These are phyloP conservation scores for Bellardia pandia DNA, from an alignment of 2,888 invertebrate species.

Conservation along the genomic window DNA sequence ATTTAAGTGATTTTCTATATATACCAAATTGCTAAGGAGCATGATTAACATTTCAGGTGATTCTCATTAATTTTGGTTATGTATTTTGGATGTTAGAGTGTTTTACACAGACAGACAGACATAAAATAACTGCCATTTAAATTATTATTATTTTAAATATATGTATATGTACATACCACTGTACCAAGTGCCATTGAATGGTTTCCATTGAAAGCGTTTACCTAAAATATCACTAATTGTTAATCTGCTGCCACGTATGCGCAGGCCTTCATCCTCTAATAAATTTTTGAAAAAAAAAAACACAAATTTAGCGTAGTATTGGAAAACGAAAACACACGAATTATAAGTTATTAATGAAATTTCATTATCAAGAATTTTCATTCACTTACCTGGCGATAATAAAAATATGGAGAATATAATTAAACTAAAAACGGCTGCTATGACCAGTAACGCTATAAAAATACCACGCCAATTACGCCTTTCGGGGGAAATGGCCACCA, in stretches of 20 bases:
- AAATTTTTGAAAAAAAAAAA: slow-evolving; percentile 7
- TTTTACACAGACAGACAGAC: too few species aligned
- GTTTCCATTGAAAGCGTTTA: slow-evolving; percentile 85
- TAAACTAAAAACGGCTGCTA: slow-evolving; percentile 93
- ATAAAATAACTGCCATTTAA: background rate
- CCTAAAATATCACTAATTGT: slow-evolving; percentile 88
- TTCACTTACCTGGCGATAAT: slow-evolving; percentile 88
- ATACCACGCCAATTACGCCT: slow-evolving; percentile 98
- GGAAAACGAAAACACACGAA: background rate
- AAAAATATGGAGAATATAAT: slow-evolving; percentile 96
- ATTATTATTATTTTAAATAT: background rate
- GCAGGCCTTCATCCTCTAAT: slow-evolving; percentile 86
- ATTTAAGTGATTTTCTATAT: too few species aligned
- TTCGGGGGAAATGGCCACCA: slow-evolving; percentile 93
- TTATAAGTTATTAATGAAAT: background rate
- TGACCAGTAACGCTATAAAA: slow-evolving; percentile 95
- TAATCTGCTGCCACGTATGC: slow-evolving; percentile 88
- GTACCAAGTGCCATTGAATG: slow-evolving; percentile 92
- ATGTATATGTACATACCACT: slow-evolving; percentile 85
- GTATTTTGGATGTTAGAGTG: too few species aligned
- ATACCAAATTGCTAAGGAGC: too few species aligned
- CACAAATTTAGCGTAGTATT: slow-evolving; percentile 12
- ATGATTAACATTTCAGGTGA: too few species aligned
- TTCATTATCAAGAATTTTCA: background rate
- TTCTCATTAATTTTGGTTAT: too few species aligned